Percentiles rank a stretch among this genome's conserved stretches.
Conservation (phyloP, 2,113 vertebrate genomes). For the Tragelaphus scriptus region DNA sequence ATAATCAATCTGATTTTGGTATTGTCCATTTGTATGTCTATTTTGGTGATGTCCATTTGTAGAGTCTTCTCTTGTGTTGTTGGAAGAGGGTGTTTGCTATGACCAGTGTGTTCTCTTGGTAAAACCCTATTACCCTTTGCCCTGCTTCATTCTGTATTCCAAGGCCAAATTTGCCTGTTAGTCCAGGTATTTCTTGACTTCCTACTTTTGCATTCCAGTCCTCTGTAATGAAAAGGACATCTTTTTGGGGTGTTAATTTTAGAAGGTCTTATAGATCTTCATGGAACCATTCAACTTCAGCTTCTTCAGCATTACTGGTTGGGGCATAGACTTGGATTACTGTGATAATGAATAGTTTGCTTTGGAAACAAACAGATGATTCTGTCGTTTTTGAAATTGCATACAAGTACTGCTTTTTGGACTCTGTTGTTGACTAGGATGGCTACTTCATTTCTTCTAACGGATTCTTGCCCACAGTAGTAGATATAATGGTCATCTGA, state of each 20-base stretch:
- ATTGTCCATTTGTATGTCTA: not conserved
- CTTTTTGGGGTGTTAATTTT: not conserved
- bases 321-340: not conserved
- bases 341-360: not conserved
- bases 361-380: not conserved
- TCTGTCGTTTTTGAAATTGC: not conserved
- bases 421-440: not conserved
- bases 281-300: not conserved
- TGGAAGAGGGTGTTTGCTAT: not conserved
- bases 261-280: not conserved
- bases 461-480: not conserved
- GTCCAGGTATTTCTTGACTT: not conserved
- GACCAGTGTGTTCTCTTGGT: not conserved
- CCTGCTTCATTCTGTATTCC: not conserved
- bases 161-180: not conserved
- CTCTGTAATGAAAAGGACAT: not conserved
- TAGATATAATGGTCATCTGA: not conserved
- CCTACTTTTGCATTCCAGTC: not conserved
- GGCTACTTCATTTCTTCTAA: not conserved
- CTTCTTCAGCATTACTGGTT: not conserved
- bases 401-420: not conserved
- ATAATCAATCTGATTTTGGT: not conserved
- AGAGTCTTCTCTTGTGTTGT: not conserved
- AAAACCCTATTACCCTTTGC: not conserved
- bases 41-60: not conserved